Evolutionary conservation across 1,140 invertebrate genomes (phyloP).

Genomic region (Eurosta solidaginis): DNA sequence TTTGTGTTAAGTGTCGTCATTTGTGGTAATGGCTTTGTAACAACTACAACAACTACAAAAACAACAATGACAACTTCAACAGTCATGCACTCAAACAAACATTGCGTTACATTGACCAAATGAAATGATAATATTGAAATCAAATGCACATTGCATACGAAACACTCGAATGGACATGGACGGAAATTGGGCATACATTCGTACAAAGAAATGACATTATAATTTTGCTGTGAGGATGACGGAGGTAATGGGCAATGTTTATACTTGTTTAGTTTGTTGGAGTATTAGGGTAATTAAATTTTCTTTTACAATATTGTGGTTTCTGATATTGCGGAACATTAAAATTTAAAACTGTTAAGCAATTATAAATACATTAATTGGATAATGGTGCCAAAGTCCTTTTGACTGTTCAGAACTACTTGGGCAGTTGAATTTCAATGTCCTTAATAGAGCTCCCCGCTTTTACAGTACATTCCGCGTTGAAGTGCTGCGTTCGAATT

Average conservation of each 20-base stretch:
- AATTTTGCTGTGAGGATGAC: not conserved
- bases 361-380: no score
- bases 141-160: not conserved
- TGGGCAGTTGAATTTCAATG: no score
- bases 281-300: no score
- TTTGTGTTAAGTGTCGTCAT: constrained; percentile 36
- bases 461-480: no score
- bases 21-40: constrained; percentile 17
- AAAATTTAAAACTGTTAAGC: no score
- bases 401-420: no score
- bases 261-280: not conserved
- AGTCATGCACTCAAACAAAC: not conserved
- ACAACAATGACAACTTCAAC: not conserved
- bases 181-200: not conserved
- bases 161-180: not conserved
- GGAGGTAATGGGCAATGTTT: no score
- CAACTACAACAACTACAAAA: not conserved
- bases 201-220: not conserved
- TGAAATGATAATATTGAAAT: constrained; percentile 31
- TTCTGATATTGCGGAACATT: no score
- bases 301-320: no score
- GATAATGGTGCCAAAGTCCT: no score
- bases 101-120: constrained; percentile 4
- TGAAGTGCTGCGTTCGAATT: no score
- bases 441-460: no score